phyloP scores from a whole-genome alignment of 2,113 vertebrate species.

The Agapornis roseicollis region DNA sequence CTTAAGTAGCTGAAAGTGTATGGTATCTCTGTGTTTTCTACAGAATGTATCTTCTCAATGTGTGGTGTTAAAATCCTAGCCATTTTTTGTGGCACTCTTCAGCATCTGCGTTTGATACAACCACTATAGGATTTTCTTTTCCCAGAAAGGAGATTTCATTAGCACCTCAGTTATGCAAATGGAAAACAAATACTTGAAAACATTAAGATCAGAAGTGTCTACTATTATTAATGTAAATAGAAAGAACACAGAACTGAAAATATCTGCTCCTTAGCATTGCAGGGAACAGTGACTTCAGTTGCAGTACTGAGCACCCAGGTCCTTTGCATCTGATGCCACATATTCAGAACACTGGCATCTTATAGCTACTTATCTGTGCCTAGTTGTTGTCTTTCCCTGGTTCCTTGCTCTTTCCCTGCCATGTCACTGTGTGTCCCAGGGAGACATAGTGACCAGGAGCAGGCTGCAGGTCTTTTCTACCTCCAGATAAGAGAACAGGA shows the following conservation, averaged over 20 bases:
- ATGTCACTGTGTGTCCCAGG: neutral
- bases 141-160: neutral
- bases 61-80: neutral
- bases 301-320: neutral
- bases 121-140: neutral
- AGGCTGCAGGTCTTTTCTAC: neutral
- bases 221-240: neutral
- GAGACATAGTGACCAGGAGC: neutral
- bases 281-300: neutral
- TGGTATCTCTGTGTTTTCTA: neutral
- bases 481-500: neutral
- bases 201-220: neutral
- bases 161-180: neutral
- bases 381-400: neutral
- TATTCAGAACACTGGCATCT: neutral
- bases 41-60: neutral
- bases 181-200: neutral
- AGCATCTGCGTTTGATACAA: neutral
- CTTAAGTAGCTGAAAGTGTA: neutral
- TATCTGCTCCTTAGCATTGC: neutral
- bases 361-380: neutral
- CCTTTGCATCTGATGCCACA: neutral
- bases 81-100: neutral
- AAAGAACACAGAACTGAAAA: neutral
- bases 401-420: neutral